These are phyloP conservation scores for Ecdyonurus torrentis DNA, from an alignment of 2,888 invertebrate genomes.

Conservation along the genomic window DNA sequence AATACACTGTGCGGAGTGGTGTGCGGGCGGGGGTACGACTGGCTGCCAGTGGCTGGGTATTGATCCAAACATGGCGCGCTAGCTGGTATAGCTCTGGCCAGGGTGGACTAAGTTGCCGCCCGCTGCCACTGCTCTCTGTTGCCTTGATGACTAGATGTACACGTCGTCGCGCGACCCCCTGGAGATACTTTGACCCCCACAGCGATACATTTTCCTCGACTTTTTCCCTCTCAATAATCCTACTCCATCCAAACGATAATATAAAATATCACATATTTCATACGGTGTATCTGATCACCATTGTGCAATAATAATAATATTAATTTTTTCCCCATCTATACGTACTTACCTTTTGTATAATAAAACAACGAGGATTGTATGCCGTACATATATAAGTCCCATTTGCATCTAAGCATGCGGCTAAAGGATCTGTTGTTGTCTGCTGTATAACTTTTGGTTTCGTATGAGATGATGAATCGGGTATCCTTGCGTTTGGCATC, in stretches of 20 bases:
- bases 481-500: constrained; percentile 1
- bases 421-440: constrained; percentile 16
- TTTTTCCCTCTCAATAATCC: too few species aligned
- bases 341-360: constrained; percentile 41
- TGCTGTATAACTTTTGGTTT: not conserved
- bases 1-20: not conserved
- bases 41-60: not conserved
- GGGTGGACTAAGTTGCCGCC: constrained; percentile 3
- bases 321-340: not conserved
- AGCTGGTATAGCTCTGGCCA: not conserved
- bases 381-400: constrained; percentile 44
- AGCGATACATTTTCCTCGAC: not conserved
- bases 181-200: not conserved
- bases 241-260: too few species aligned
- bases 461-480: not conserved
- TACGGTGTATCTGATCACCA: too few species aligned
- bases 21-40: constrained; percentile 4
- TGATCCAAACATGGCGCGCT: constrained; percentile 5
- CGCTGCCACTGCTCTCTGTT: constrained; percentile 6
- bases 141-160: not conserved
- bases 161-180: not conserved
- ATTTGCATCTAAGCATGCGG: constrained; percentile 34
- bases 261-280: too few species aligned
- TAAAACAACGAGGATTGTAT: constrained; percentile 42
- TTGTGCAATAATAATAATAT: too few species aligned